Percentiles rank a stretch among this genome's conserved stretches.
phyloP scores from a whole-genome alignment of 2,888 invertebrate species.

The Cheilosia soror region DNA sequence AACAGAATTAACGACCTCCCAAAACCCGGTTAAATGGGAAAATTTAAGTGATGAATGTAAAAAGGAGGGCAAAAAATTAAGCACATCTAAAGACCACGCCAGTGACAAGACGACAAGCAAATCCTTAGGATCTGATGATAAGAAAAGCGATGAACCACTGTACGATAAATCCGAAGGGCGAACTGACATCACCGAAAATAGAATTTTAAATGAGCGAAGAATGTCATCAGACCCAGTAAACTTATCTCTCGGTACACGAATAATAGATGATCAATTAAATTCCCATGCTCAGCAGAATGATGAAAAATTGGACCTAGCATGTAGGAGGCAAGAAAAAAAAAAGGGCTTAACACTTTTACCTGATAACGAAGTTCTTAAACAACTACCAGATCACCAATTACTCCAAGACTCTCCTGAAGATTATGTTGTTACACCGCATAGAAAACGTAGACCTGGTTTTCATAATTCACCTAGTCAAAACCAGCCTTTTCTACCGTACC shows the following conservation, averaged over 20 bases:
- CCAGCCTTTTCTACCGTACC: conserved; percentile 93
- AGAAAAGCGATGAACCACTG: conserved; percentile 52
- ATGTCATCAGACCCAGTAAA: conserved; percentile 93
- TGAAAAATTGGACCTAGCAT: conserved; percentile 79
- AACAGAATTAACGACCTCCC: conserved; percentile 50
- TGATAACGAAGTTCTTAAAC: conserved; percentile 86
- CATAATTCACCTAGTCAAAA: conserved; percentile 95
- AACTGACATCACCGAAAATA: conserved; percentile 52
- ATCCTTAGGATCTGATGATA: conserved; percentile 43
- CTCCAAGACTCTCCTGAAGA: conserved; percentile 91
- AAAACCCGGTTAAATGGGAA: conserved; percentile 66
- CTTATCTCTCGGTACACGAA: conserved; percentile 87
- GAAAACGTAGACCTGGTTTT: conserved; percentile 93
- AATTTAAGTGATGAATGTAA: conserved; percentile 64
- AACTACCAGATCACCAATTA: conserved; percentile 88
- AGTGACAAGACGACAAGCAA: conserved; percentile 51
- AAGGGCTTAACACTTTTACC: conserved; percentile 87
- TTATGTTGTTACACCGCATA: conserved; percentile 94
- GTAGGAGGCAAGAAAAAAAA: conserved; percentile 84
- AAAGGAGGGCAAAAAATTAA: conserved; percentile 57
- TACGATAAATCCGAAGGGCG: conserved; percentile 54
- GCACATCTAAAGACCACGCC: conserved; percentile 42
- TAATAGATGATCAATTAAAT: conserved; percentile 84
- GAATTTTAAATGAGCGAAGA: conserved; percentile 79
- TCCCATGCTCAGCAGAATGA: conserved; percentile 79